Evolutionary conservation across 2,797 vertebrate genomes (phyloP).

Genomic region (Uromys caudimaculatus): DNA sequence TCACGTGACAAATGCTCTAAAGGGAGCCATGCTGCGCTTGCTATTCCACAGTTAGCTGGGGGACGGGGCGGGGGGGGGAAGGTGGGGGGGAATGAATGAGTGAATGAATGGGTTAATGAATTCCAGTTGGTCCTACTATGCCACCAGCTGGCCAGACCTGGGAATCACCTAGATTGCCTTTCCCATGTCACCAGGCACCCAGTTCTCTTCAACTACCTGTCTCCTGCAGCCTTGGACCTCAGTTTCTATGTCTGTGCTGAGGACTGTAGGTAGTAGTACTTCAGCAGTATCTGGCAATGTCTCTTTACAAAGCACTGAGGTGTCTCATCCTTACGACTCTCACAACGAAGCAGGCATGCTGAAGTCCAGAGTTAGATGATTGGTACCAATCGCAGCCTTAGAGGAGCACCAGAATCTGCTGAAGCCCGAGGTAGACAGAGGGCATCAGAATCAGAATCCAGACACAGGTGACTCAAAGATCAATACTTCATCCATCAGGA

Average conservation of each 20-base stretch:
- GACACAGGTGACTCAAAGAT: background rate
- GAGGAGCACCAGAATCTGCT: background rate
- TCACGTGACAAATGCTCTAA: background rate
- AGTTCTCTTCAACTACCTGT: background rate
- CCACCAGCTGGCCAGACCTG: background rate
- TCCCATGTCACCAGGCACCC: background rate
- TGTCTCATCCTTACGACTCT: background rate
- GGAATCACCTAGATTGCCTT: background rate
- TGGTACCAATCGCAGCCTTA: background rate
- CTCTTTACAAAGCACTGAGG: background rate
- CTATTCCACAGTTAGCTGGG: background rate
- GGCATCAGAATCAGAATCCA: background rate
- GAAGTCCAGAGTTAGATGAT: background rate
- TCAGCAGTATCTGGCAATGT: background rate
- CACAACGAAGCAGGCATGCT: accelerated
- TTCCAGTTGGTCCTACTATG: background rate
- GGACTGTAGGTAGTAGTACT: background rate
- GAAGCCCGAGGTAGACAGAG: background rate
- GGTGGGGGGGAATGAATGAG: background rate
- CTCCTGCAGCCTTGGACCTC: background rate
- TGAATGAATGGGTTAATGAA: background rate
- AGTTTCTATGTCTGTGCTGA: background rate
- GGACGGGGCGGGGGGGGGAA: background rate
- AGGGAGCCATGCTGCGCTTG: background rate
- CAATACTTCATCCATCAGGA: background rate